Base-by-base conservation (phyloP, 2,888 invertebrate genomes). In the Rhagonycha lutea region DNA sequence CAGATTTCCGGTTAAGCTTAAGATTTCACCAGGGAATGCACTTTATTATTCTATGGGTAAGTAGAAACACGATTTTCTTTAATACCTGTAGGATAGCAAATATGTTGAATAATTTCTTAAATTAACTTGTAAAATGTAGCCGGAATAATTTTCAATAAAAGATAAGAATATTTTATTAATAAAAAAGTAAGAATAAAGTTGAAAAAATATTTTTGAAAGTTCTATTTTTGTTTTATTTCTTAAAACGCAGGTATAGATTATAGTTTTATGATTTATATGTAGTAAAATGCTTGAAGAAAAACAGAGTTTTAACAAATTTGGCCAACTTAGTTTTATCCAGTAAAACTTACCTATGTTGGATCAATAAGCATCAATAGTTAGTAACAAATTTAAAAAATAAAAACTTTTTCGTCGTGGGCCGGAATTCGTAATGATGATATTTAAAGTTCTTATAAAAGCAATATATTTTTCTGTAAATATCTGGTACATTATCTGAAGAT, bases 1-100 rank as follows among this genome's bases (percentile, higher is more conserved):
- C 76, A 76, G 76, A 72, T 76, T 76, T 67, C 61, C 72, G 72
- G 70, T 65, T 73, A 72, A 76, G 73, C 76, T 76, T 76, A 72
- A 67, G 73, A 73, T 70, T 68, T 76, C 76, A 47, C 76, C 32
- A 32, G 76, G 73, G 76, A 73, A 76, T 72, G 68, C 70, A 72
- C 73, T 76, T 76, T 76, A 76, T 72, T 76, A 76, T 76, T 76
- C 76, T 61, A 62, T 28, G 61, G 72, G 72, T 68, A 72, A 75
- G 61, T 69, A 75, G 47, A 75, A 72, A 70, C 63, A 70, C 72
- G 71, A 72, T 68, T 68, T 75, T 69, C 68, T 75, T 75, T 75
- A 75, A 67, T 73, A 67, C 67, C 68, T 68, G 72, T 67, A 72
- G 68, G 24, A 65, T 65, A 26, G 24, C 63, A 47, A 47, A 47